Base-by-base conservation (phyloP, 2,797 vertebrate genomes). In the Danio kyathit region DNA sequence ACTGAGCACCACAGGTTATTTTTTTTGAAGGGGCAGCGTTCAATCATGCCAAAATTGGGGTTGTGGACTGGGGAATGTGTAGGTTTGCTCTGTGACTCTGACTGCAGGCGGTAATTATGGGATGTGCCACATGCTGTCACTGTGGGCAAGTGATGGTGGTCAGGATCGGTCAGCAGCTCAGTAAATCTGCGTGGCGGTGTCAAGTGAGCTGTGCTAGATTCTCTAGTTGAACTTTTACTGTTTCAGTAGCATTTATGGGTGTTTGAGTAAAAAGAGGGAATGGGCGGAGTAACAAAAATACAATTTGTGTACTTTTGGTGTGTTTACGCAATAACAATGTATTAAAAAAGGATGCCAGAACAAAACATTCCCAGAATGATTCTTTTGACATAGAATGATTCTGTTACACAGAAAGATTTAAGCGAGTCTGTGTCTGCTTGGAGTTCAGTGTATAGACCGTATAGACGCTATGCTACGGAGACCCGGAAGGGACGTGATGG, bases 101-200 rank as follows among this genome's bases (percentile, higher is more conserved):
- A 77, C 88, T 89, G 76, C 73, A 84, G 92, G 91, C 87, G 87
- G 80, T 90, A 91, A 92, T 92, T 90, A 91, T 89, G 84, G 86
- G 81, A 76, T 71, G 76, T 77, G 76, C 57, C 56, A 74, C 17
- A 5, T 52, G 65, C 56, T 71, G 79, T 87, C 76, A 84, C 70
- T 51, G 48, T 79, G 80, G 52, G 74, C 52, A 83, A 82, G 82
- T 84, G 86, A 51, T 88, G 86, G 84, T 80, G 84, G 80, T 82
- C 82, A 76, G 83, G 29, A 52, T 73, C 46, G 21, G 76, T 70
- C 85, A 82, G 29, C 29, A 29, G 29, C 29, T 29, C 29, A 29
- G 29, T 65, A 72, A 78, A 83, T 91, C 87, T 82, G 61, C 44
- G 29, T 29, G 29, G 29, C 3, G 29, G 61, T 84, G 83, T 86